These are phyloP conservation scores for Syngnathus scovelli DNA, from an alignment of 2,113 vertebrate genomes.

Conservation along the genomic window DNA sequence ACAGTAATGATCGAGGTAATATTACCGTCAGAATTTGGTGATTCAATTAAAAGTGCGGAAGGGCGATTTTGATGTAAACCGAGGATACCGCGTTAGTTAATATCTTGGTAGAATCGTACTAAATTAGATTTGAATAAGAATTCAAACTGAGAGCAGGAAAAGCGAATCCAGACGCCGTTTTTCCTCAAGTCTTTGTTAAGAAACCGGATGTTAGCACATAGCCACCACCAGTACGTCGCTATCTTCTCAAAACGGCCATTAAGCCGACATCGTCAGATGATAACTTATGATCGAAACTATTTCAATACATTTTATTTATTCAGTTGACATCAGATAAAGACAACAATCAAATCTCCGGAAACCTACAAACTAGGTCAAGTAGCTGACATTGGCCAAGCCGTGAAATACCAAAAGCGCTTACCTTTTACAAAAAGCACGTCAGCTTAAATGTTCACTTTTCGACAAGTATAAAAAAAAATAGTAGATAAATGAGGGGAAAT, in stretches of 20 bases:
- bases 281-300: neutral
- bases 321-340: fast-evolving
- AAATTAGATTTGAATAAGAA: fast-evolving
- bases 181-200: constrained; percentile 59
- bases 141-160: neutral
- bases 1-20: neutral
- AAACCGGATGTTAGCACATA: constrained; percentile 52
- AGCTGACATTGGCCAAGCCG: constrained; percentile 21
- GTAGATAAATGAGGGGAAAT: constrained; percentile 1
- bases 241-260: constrained; percentile 19
- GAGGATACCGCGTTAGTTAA: too few species aligned
- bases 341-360: neutral
- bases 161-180: constrained; percentile 27
- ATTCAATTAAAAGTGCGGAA: neutral
- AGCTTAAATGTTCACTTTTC: constrained; percentile 40
- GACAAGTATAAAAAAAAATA: constrained; percentile 22
- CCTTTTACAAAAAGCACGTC: constrained; percentile 69
- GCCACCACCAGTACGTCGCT: constrained; percentile 37
- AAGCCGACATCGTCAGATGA: constrained; percentile 4
- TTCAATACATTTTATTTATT: neutral
- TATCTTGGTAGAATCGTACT: fast-evolving
- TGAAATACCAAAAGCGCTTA: constrained; percentile 30
- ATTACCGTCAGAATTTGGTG: neutral
- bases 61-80: neutral
- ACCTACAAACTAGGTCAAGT: constrained; percentile 1